Evolutionary conservation across 2,888 invertebrate genomes (phyloP).

Genomic region (Temnothorax unifasciatus): DNA sequence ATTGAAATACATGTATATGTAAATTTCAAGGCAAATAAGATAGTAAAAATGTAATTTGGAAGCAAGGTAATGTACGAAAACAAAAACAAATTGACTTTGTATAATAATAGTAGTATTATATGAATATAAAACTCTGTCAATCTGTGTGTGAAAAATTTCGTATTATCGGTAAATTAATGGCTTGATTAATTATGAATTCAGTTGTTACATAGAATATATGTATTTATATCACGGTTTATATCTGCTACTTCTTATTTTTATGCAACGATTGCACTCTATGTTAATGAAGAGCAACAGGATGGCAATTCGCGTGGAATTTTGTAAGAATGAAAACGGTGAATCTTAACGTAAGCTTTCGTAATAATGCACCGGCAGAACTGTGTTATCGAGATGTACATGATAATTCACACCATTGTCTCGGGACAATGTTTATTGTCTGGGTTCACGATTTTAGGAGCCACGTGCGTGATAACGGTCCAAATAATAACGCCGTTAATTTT

Average conservation of each 20-base stretch:
- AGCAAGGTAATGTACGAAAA: background rate
- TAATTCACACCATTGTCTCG: slow-evolving; percentile 77
- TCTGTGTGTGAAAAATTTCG: background rate
- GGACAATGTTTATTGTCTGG: slow-evolving; percentile 78
- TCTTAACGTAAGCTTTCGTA: slow-evolving; percentile 59
- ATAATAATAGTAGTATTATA: background rate
- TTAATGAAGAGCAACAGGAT: slow-evolving; percentile 42
- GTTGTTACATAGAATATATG: background rate
- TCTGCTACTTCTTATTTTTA: background rate
- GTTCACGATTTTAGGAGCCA: slow-evolving; percentile 54
- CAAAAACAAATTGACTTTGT: background rate
- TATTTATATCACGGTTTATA: slow-evolving; percentile 6
- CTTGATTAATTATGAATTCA: background rate
- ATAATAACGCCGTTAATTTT: slow-evolving; percentile 30
- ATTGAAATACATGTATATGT: background rate
- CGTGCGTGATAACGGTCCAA: slow-evolving; percentile 29
- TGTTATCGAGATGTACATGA: slow-evolving; percentile 71
- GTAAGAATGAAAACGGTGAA: slow-evolving; percentile 63
- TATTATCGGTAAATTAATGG: background rate
- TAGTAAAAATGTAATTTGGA: slow-evolving; percentile 10
- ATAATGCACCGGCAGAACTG: slow-evolving; percentile 54
- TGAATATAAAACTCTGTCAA: background rate
- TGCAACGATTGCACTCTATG: slow-evolving; percentile 22
- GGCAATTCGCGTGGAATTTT: slow-evolving; percentile 44
- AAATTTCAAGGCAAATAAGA: slow-evolving; percentile 28